These are phyloP conservation scores for Procambarus clarkii DNA, from an alignment of 1,140 invertebrate species.

Conservation along the genomic window DNA sequence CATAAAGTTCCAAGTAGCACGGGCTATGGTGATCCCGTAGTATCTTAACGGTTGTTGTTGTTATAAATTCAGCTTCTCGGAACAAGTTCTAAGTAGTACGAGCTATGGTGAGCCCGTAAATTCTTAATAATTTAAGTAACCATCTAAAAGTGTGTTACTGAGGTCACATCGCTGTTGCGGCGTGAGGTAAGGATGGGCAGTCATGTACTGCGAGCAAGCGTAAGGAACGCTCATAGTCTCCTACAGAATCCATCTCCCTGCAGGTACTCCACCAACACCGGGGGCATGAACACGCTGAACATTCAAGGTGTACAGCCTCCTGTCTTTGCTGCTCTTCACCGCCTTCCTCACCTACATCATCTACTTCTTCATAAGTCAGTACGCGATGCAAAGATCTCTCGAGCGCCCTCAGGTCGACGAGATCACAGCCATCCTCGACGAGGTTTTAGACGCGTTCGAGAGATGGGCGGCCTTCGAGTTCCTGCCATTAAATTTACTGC, in stretches of 20 bases:
- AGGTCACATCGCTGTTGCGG: too few relatives aligned
- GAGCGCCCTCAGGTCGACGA: neutral
- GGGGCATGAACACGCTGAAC: neutral
- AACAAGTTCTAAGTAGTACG: too few relatives aligned
- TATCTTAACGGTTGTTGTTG: too few relatives aligned
- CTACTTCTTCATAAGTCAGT: neutral
- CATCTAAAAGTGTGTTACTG: too few relatives aligned
- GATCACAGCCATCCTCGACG: neutral
- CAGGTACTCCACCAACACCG: neutral
- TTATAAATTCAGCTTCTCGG: too few relatives aligned
- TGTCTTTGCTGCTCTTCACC: neutral
- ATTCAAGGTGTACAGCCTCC: neutral
- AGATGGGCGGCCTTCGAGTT: neutral
- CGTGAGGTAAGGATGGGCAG: too few relatives aligned
- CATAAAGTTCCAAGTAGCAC: too few relatives aligned
- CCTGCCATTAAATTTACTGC: neutral
- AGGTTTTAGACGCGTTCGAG: neutral
- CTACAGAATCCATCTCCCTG: neutral
- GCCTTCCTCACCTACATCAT: neutral
- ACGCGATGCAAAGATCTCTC: neutral
- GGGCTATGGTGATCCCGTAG: too few relatives aligned
- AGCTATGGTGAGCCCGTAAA: too few relatives aligned
- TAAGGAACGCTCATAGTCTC: neutral
- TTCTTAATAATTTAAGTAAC: too few relatives aligned
- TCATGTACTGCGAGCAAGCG: too few relatives aligned